Conservation (phyloP, 2,113 vertebrate genomes). For the Beaufortia kweichowensis region DNA sequence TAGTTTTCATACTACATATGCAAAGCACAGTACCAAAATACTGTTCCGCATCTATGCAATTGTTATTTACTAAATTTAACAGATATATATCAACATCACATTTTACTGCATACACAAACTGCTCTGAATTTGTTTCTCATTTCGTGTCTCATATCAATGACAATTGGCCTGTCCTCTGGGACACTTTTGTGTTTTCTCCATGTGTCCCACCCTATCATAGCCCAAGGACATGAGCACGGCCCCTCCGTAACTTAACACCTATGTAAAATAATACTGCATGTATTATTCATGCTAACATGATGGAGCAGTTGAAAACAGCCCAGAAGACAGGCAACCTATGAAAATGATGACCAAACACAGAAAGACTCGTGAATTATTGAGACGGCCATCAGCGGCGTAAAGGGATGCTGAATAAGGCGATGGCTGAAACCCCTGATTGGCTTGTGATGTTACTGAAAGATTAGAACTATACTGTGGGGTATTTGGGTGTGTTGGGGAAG, state of each 20-base stretch:
- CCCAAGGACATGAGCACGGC: conserved; percentile 44
- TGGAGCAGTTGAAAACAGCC: conserved; percentile 53
- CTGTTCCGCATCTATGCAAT: too few species aligned
- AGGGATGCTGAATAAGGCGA: conserved; percentile 29
- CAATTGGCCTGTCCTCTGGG: conserved; percentile 33
- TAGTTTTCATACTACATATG: too few species aligned
- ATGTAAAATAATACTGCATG: conserved; percentile 57
- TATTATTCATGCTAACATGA: conserved; percentile 63
- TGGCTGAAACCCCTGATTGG: conserved; percentile 3
- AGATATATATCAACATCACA: neutral
- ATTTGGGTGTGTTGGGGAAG: neutral
- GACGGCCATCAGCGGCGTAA: conserved; percentile 51
- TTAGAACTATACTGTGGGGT: conserved; percentile 15
- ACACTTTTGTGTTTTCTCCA: conserved; percentile 32
- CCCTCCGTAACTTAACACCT: conserved; percentile 42
- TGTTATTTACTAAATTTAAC: neutral
- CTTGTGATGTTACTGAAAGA: conserved; percentile 12
- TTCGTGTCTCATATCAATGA: conserved; percentile 24
- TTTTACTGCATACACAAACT: too few species aligned
- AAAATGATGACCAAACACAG: conserved; percentile 58
- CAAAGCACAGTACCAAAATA: too few species aligned
- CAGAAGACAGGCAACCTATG: conserved; percentile 46
- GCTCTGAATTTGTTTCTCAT: too few species aligned
- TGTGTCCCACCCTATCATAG: conserved; percentile 50
- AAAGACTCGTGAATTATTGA: conserved; percentile 83